Evolutionary conservation across 2,888 invertebrate genomes (phyloP), one percentile per base, ranked within the genome.

Genomic region (Nycteola revayana): DNA sequence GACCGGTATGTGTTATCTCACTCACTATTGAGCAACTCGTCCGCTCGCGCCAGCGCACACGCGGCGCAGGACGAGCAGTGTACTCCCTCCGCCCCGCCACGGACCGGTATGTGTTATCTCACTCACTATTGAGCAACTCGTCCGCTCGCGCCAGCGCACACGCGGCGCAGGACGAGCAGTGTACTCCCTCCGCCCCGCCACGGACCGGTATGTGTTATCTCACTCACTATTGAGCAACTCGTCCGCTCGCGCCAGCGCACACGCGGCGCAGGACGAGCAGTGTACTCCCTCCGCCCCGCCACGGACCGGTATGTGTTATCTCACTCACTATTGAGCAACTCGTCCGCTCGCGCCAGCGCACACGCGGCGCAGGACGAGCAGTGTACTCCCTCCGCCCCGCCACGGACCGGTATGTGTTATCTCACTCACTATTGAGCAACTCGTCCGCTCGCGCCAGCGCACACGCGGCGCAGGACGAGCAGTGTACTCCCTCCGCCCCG

Each of bases 281-380:
- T 62, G 60, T 28, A 64, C 73, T 3, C 86, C 87, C 0, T 54
- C 82, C 0, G 86, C 86, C 0, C 87, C 87, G n/a, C 82, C 71
- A 0, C 60, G 60, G 1, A 72, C 82, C 6, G 86, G 86, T 83
- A 41, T n/a, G n/a, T n/a, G n/a, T n/a, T n/a, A n/a, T n/a, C n/a
- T n/a, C n/a, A n/a, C n/a, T n/a, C n/a, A n/a, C n/a, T n/a, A n/a
- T n/a, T n/a, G 0, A 65, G 75, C 17, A 75, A 71, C 54, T 67
- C 78, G 0, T 57, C 78, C 0, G 66, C 64, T n/a, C n/a, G n/a
- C n/a, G n/a, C n/a, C n/a, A n/a, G n/a, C n/a, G n/a, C n/a, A n/a
- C 0, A 10, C 1, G 8, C 27, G 7, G 18, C 1, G 7, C 9
- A 18, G 6, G 18, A 11, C 9, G 26, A 58, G 0, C 63, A 72